A percentile compares a stretch with the other conserved stretches of the same genome.
Evolutionary conservation across 2,797 vertebrate species (phyloP).

Genomic region (Podargus strigoides): DNA sequence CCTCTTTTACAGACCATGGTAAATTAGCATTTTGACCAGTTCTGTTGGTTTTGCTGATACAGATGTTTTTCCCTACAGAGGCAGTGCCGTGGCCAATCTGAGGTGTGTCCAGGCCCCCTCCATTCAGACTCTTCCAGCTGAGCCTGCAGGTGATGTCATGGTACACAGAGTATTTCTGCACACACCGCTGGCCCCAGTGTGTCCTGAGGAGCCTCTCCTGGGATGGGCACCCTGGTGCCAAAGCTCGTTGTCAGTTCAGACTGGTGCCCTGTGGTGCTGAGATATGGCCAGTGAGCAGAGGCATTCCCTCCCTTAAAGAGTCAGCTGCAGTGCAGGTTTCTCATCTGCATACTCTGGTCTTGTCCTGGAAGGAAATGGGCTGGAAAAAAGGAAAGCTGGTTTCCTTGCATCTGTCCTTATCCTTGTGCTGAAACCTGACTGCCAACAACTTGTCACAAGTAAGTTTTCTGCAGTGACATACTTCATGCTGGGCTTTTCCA

Average conservation of each 20-base stretch:
- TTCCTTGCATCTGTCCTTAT: background rate
- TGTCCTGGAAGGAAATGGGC: background rate
- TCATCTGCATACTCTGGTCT: background rate
- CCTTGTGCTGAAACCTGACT: background rate
- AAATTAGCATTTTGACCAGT: conserved; percentile 56
- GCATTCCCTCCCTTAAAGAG: background rate
- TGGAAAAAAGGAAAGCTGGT: background rate
- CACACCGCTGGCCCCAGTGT: background rate
- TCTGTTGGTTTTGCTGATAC: conserved; percentile 56
- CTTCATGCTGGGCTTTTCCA: background rate
- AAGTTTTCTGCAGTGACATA: background rate
- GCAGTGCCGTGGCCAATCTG: background rate
- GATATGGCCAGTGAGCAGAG: background rate
- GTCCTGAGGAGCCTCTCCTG: background rate
- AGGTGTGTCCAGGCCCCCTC: background rate
- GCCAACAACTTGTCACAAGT: background rate
- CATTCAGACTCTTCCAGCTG: background rate
- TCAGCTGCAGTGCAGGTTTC: background rate
- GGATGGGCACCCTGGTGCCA: background rate
- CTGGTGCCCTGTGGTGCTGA: background rate
- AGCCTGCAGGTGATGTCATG: background rate
- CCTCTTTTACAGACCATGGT: conserved; percentile 52
- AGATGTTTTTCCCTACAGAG: conserved; percentile 34
- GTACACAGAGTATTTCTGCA: background rate
- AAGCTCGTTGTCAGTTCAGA: background rate